A percentile compares a stretch with the other conserved stretches of the same genome.
Evolutionary conservation across 92 coral and sea anemone genomes (phyloP).

Genomic region (Zoanthus sansibaricus): DNA sequence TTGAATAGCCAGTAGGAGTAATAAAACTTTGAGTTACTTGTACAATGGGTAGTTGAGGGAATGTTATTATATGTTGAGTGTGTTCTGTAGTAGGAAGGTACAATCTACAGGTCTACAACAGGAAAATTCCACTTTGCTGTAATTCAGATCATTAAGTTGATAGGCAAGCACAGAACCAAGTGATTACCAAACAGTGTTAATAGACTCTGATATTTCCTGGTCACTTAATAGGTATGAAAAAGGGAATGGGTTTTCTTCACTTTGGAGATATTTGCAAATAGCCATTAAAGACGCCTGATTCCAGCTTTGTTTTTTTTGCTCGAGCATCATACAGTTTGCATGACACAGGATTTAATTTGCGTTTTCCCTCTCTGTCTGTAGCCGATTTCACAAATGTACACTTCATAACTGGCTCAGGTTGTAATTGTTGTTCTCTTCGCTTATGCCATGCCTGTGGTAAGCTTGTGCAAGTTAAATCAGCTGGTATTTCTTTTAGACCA

Average conservation of each 20-base stretch:
- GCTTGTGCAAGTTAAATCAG: neutral
- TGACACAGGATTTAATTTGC: conserved; percentile 56
- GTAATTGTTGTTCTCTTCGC: conserved; percentile 43
- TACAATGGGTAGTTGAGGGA: too few species aligned
- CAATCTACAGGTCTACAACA: too few species aligned
- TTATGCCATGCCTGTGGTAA: neutral
- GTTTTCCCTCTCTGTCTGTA: conserved; percentile 37
- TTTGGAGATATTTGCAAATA: conserved; percentile 38
- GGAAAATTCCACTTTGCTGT: too few species aligned
- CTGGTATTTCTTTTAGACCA: neutral
- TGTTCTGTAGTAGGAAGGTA: too few species aligned
- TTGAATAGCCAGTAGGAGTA: too few species aligned
- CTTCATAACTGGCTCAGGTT: conserved; percentile 69
- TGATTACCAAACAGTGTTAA: conserved; percentile 7
- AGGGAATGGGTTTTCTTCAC: neutral
- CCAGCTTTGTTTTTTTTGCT: conserved; percentile 47
- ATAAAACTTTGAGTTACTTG: too few species aligned
- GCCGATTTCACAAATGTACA: conserved; percentile 64
- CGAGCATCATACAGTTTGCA: conserved; percentile 67
- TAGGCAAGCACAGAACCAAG: conserved; percentile 19
- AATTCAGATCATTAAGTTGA: too few species aligned
- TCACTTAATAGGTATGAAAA: neutral
- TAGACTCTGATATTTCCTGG: neutral
- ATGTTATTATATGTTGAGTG: too few species aligned
- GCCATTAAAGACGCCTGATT: conserved; percentile 46